Base-by-base conservation (phyloP, 2,113 vertebrate species). In the Argyrosomus japonicus region DNA sequence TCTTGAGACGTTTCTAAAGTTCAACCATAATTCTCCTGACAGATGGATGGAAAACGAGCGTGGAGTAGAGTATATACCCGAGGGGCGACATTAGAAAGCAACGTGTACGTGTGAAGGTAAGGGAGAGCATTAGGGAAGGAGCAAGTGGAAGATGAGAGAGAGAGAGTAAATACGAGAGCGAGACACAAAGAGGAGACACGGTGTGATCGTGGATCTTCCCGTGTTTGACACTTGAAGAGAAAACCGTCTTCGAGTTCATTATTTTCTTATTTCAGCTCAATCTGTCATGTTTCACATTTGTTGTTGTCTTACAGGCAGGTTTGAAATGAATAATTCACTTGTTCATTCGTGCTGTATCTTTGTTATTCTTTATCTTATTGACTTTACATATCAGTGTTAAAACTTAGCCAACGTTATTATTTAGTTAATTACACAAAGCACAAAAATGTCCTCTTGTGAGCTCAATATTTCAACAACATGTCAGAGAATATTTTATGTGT, bases 11-110 rank as follows among this genome's bases (percentile, higher is more conserved):
- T 79, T 88, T 87, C 36, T 13, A 76, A 88, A 87, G 88, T 88
- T 90, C 83, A 88, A 21, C 32, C 5, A 14, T 67, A 81, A 88
- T 62, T 53, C 74, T 84, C 81, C 2, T 8, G 83, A 82, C 79
- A 51, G 77, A 64, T 78, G 81, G 88, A 79, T 83, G 88, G 77
- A 89, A 87, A 74, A 80, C 18, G 79, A 83, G 82, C 77, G 2
- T 51, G 48, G 61, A 56, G 89, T 25, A 48, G 48, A 27, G 70
- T 62, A 29, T 65, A 88, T 64, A 62, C 92, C 81, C 88, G 1
- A 9, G 89, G 86, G 92, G 77, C 6, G 32, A 47, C 75, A 75
- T 79, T 82, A 88, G 75, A 87, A 76, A 78, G 77, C 56, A 53
- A 60, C 5, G 62, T 69, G 47, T 74, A 56, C 27, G 72, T 84